These are phyloP conservation scores for Stenoptilia bipunctidactyla DNA, from an alignment of 2,888 invertebrate species.

Conservation along the genomic window DNA sequence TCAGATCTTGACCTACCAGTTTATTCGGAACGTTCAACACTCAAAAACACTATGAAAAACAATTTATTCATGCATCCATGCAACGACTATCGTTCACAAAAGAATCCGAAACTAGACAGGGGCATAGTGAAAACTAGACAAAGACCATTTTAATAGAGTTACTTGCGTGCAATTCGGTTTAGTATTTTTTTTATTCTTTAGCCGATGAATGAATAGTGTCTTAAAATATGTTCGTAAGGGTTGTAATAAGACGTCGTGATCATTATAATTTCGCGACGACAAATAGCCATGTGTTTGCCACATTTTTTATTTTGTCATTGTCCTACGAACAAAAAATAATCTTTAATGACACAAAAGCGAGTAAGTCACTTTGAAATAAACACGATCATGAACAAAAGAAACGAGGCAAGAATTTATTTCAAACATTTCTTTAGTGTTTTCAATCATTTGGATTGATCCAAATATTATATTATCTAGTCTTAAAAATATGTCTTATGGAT, in stretches of 20 bases:
- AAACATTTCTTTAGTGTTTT: no score
- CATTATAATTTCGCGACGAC: background rate
- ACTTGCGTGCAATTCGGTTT: conserved; percentile 58
- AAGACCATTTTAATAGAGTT: conserved; percentile 61
- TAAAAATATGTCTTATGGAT: no score
- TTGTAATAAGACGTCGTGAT: background rate
- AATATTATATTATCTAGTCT: no score
- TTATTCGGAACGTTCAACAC: conserved; percentile 54
- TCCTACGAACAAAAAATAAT: background rate
- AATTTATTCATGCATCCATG: conserved; percentile 68
- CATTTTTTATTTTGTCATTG: background rate
- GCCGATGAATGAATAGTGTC: conserved; percentile 18
- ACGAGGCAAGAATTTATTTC: no score
- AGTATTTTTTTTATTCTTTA: conserved; percentile 25
- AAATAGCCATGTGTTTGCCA: background rate
- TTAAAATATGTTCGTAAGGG: conserved; percentile 8
- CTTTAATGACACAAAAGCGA: no score
- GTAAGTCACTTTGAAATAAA: no score
- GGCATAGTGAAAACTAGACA: conserved; percentile 68
- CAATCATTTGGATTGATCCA: no score
- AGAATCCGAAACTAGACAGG: conserved; percentile 67
- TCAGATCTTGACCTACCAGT: conserved; percentile 71
- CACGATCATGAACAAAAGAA: no score
- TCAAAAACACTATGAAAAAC: conserved; percentile 45
- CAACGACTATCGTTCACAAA: conserved; percentile 57